Base-by-base conservation (phyloP, 2,113 vertebrate genomes). In the Sakesphorus luctuosus region DNA sequence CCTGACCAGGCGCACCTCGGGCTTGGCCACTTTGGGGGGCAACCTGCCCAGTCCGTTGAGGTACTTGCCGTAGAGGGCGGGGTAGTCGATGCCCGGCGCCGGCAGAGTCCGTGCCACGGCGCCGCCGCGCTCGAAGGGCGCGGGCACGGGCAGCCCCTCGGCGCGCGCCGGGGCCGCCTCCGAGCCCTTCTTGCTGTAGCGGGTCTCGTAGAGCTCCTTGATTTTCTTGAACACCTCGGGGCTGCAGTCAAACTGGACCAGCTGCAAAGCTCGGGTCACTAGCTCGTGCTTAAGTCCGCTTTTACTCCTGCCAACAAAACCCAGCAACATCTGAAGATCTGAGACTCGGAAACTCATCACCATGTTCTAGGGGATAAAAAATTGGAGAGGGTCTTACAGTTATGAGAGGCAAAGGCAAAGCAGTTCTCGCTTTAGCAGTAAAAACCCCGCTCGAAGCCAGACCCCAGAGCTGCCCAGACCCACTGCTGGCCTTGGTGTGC, bases 281-380 rank as follows among this genome's bases (percentile, higher is more conserved):
- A 99, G 98, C 94, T 99, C 99, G 83, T 99, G 99, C 97, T 99
- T 99, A 95, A 99, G 98, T 77, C 99, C 99, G 31, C 99, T 99
- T 98, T 99, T 99, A 98, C 99, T 99, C 96, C 99, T 99, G 80
- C 99, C 99, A 94, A 99, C 99, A 33, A 99, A 99, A 95, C 99
- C 99, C 97, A 99, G 98, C 97, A 99, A 98, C 89, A 99, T 99
- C 98, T 99, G 99, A 96, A 99, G 99, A 98, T 99, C 99, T 94
- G 99, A 99, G 92, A 99, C 99, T 97, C 99, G 98, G 98, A 99
- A 99, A 98, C 99, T 99, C 99, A 99, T 99, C 97, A 99, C 99
- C 99, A 99, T 99, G 98, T 99, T 99, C 99, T 99, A 59, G 9
- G 76, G 68, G 93, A 89, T 78, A 96, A 96, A 90, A 91, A 92